These are phyloP conservation scores for Graphium colonna DNA, from an alignment of 2,888 invertebrate species.

Conservation along the genomic window DNA sequence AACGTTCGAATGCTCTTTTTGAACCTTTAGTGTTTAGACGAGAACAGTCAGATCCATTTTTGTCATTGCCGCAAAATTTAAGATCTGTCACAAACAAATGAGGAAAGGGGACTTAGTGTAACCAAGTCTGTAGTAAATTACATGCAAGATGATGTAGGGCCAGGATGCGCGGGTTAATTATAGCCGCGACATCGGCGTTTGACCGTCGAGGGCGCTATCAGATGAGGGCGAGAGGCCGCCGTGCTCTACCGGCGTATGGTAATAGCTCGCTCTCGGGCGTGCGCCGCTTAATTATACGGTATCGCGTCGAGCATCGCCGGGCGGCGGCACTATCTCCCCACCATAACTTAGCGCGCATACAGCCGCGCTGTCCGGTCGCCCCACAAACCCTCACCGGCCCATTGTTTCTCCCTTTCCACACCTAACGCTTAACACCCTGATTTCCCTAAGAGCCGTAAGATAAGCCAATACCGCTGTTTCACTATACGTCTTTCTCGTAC, in stretches of 20 bases:
- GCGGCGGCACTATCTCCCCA: background rate
- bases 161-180: no score
- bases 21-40: no score
- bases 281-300: slow-evolving; percentile 19
- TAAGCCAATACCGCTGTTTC: background rate
- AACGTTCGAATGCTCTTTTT: no score
- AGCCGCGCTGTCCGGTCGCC: background rate
- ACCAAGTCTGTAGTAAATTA: no score
- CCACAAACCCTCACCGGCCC: background rate
- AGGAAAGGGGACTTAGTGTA: no score
- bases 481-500: no score
- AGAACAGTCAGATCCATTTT: no score
- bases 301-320: slow-evolving; percentile 9
- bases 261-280: slow-evolving; percentile 46
- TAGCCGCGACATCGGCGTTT: no score
- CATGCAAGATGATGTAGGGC: no score
- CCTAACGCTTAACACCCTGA: background rate
- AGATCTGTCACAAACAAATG: no score
- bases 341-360: slow-evolving; percentile 3
- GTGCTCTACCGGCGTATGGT: slow-evolving; percentile 49
- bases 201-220: slow-evolving; percentile 5
- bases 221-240: background rate
- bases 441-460: background rate
- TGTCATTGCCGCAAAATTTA: no score
- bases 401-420: background rate